These are phyloP conservation scores for Hypercompe scribonia DNA, from an alignment of 2,888 invertebrate species.

Conservation along the genomic window DNA sequence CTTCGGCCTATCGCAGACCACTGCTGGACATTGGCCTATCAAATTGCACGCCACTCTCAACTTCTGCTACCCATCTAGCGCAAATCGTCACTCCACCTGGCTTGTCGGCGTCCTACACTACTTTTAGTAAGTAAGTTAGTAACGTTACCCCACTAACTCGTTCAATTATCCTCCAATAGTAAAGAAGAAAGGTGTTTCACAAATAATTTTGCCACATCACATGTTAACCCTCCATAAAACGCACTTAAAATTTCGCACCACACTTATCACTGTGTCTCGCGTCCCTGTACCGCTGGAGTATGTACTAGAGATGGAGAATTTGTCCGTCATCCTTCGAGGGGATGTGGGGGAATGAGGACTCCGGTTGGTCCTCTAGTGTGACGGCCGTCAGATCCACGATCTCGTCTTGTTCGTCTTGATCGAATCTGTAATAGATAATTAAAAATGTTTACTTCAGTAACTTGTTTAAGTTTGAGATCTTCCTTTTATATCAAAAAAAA, in stretches of 20 bases:
- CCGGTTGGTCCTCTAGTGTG: constrained; percentile 85
- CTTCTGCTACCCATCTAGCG: too few species aligned
- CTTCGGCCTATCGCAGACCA: too few species aligned
- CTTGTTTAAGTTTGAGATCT: too few species aligned
- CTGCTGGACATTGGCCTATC: too few species aligned
- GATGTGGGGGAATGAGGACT: constrained; percentile 62
- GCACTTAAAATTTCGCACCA: constrained; percentile 21
- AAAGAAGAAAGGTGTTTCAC: neutral
- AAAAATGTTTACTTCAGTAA: neutral
- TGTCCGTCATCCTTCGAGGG: constrained; percentile 82
- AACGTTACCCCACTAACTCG: too few species aligned
- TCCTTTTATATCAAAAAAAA: too few species aligned
- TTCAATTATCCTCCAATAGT: neutral
- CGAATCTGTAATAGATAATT: constrained; percentile 65
- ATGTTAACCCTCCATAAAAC: neutral
- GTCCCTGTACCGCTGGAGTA: constrained; percentile 58
- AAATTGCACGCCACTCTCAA: too few species aligned
- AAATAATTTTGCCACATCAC: constrained; percentile 4
- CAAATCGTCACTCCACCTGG: too few species aligned
- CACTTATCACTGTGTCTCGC: constrained; percentile 33
- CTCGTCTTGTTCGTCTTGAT: constrained; percentile 93
- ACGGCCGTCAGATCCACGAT: constrained; percentile 94
- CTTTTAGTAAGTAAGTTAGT: too few species aligned
- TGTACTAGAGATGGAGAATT: constrained; percentile 82
- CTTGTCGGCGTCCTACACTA: too few species aligned